phyloP scores from a whole-genome alignment of 2,888 invertebrate genomes.

The Molorchus minor region DNA sequence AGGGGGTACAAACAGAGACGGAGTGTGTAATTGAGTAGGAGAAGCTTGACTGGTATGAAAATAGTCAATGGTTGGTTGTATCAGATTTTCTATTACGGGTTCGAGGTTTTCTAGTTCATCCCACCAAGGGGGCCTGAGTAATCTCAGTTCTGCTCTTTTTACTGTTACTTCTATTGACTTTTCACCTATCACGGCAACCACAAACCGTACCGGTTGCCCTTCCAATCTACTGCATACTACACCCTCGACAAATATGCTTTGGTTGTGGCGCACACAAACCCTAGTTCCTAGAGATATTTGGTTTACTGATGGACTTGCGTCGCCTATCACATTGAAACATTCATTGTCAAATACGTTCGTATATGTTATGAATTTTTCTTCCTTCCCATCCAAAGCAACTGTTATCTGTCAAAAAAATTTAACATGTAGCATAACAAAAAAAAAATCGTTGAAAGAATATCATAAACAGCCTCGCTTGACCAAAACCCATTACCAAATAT shows the following conservation, averaged over 20 bases:
- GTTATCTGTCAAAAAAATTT: slow-evolving; percentile 66
- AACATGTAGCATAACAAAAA: too few species aligned
- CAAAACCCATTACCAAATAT: too few species aligned
- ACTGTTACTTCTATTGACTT: slow-evolving; percentile 72
- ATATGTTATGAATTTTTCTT: slow-evolving; percentile 75
- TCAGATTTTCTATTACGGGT: slow-evolving; percentile 37
- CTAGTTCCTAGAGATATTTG: slow-evolving; percentile 82
- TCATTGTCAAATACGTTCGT: slow-evolving; percentile 81
- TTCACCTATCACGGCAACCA: slow-evolving; percentile 68
- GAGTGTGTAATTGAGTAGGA: slow-evolving; percentile 64
- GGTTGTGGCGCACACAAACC: slow-evolving; percentile 81
- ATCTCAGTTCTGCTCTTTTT: slow-evolving; percentile 88
- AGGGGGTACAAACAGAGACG: slow-evolving; percentile 65
- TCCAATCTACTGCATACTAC: slow-evolving; percentile 76
- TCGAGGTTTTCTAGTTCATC: slow-evolving; percentile 84
- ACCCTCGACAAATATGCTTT: slow-evolving; percentile 85
- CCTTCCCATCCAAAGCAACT: slow-evolving; percentile 84
- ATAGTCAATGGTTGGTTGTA: slow-evolving; percentile 44
- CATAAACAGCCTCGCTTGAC: too few species aligned
- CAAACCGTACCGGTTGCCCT: slow-evolving; percentile 72
- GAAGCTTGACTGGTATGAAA: slow-evolving; percentile 62
- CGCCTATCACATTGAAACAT: slow-evolving; percentile 89
- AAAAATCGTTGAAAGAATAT: background rate
- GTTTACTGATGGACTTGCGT: slow-evolving; percentile 87
- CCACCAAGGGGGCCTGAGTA: slow-evolving; percentile 95